Evolutionary conservation across 1,140 invertebrate genomes (phyloP).

Genomic region (Doryteuthis pealeii): DNA sequence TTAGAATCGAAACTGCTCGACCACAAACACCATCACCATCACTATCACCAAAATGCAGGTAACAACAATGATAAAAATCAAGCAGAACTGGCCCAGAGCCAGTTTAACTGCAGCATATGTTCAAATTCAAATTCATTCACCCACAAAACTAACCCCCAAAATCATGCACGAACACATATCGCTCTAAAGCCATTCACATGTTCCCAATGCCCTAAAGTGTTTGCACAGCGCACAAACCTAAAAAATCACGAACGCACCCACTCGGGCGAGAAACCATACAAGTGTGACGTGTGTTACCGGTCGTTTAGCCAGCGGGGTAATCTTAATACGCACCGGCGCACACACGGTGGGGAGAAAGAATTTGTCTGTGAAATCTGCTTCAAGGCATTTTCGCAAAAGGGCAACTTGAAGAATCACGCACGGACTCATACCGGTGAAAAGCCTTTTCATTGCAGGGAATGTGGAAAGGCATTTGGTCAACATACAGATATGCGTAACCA

Average conservation of each 20-base stretch:
- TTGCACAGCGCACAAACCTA: constrained; percentile 17
- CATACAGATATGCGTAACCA: constrained; percentile 57
- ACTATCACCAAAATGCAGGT: no score
- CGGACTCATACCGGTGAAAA: constrained; percentile 77
- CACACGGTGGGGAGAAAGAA: constrained; percentile 3
- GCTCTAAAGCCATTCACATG: constrained; percentile 53
- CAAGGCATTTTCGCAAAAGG: constrained; percentile 43
- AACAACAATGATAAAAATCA: no score
- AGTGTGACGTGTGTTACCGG: constrained; percentile 15
- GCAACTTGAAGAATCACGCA: background rate
- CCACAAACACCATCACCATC: no score
- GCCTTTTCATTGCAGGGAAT: constrained; percentile 72
- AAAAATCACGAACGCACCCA: constrained; percentile 88
- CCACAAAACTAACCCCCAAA: constrained; percentile 79
- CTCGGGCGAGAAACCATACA: constrained; percentile 10
- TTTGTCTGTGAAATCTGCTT: constrained; percentile 23
- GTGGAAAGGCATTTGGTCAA: constrained; percentile 81
- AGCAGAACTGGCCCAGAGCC: no score
- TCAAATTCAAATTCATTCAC: constrained; percentile 69
- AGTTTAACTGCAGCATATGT: no score
- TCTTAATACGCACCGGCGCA: background rate
- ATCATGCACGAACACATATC: constrained; percentile 80
- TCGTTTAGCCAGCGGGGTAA: background rate
- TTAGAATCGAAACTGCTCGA: no score
- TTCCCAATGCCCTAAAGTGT: background rate